Conservation (phyloP, 2,797 vertebrate genomes). For the Pyrocephalus nanus region DNA sequence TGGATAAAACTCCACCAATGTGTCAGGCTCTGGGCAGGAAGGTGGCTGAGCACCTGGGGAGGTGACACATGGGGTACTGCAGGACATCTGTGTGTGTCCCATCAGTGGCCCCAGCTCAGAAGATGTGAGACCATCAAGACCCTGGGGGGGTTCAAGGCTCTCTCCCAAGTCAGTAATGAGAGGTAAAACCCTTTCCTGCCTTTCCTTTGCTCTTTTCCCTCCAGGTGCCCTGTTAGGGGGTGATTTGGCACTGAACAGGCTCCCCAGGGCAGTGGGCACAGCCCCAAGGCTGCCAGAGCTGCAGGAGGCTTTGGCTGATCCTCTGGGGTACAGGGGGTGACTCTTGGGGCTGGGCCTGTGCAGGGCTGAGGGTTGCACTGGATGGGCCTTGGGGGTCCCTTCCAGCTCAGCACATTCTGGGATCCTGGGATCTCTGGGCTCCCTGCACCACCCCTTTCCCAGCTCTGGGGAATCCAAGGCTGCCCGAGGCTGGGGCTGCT, state of each 20-base stretch:
- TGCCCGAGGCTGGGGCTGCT: neutral
- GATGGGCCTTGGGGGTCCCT: too few species aligned
- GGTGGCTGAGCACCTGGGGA: neutral
- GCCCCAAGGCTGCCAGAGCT: too few species aligned
- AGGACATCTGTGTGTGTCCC: neutral
- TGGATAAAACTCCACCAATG: neutral
- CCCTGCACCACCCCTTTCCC: too few species aligned
- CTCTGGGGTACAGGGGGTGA: too few species aligned
- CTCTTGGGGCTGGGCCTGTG: too few species aligned
- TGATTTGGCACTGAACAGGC: too few species aligned
- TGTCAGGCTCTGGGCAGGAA: neutral
- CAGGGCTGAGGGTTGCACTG: too few species aligned
- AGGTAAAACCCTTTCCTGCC: neutral
- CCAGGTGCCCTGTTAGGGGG: neutral
- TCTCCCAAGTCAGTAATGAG: neutral
- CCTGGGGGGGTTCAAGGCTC: neutral
- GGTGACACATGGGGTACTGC: neutral
- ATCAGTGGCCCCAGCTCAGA: neutral
- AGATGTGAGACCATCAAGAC: neutral
- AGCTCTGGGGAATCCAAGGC: too few species aligned
- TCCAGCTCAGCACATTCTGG: too few species aligned
- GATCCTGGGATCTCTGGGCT: too few species aligned
- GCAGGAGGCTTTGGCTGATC: too few species aligned
- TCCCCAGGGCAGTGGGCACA: too few species aligned
- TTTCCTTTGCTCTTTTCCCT: rapidly evolving